Evolutionary conservation across 2,797 vertebrate species (phyloP).

Genomic region (Arnoldichthys spilopterus): DNA sequence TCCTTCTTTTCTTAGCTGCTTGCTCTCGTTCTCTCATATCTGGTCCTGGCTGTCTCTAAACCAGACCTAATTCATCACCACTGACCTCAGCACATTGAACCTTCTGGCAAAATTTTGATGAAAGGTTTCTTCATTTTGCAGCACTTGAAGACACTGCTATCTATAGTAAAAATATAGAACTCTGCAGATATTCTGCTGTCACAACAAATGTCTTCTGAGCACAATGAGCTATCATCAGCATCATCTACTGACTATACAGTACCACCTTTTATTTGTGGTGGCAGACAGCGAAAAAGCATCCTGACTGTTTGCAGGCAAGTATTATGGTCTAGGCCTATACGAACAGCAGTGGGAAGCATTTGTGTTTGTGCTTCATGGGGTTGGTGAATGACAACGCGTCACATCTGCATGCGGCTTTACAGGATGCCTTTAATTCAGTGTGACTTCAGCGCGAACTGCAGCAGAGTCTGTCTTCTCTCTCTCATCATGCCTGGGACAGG

Average conservation of each 20-base stretch:
- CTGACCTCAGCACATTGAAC: neutral
- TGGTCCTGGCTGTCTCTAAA: neutral
- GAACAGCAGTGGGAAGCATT: slow-evolving; percentile 16
- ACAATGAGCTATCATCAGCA: neutral
- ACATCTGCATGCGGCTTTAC: slow-evolving; percentile 37
- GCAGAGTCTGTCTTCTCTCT: slow-evolving; percentile 58
- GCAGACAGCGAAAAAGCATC: slow-evolving; percentile 8
- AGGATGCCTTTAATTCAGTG: slow-evolving; percentile 71
- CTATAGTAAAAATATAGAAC: neutral
- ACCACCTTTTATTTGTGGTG: neutral
- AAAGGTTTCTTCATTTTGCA: neutral
- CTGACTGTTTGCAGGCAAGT: neutral
- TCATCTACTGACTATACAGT: neutral
- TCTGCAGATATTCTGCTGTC: neutral
- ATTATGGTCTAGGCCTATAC: slow-evolving; percentile 9
- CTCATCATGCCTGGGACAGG: slow-evolving; percentile 7
- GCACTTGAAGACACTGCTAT: slow-evolving; percentile 1
- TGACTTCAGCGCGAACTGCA: slow-evolving; percentile 58
- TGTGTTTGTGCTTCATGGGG: neutral
- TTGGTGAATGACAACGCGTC: slow-evolving; percentile 37
- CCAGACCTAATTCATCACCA: slow-evolving; percentile 29
- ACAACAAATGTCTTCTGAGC: neutral
- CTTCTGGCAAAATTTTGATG: slow-evolving; percentile 11
- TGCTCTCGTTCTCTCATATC: neutral
- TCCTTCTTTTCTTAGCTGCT: neutral